These are phyloP conservation scores for Macquaria australasica DNA, from an alignment of 2,113 vertebrate species.

Conservation along the genomic window DNA sequence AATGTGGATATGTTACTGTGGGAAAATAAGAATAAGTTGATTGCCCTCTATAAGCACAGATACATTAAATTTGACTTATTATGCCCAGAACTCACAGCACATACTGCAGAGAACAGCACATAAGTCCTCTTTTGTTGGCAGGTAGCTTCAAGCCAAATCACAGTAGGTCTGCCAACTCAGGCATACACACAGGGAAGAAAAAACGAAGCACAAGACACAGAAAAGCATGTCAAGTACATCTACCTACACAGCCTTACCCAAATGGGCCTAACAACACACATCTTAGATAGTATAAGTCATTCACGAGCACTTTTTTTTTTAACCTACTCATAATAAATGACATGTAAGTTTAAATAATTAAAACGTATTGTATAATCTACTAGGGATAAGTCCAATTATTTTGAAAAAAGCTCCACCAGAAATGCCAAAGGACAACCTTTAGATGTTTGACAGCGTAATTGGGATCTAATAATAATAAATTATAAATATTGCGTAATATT, in stretches of 20 bases:
- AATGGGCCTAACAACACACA: not conserved
- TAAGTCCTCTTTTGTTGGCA: not conserved
- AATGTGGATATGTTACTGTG: not conserved
- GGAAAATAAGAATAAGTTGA: slow-evolving; percentile 13
- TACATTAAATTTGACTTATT: not conserved
- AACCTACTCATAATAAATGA: not conserved
- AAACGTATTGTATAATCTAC: not conserved
- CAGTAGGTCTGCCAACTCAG: not conserved
- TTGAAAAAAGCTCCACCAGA: not conserved
- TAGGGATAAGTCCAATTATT: no score
- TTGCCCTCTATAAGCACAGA: not conserved
- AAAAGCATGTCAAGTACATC: not conserved
- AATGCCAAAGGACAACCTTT: not conserved
- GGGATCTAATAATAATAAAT: not conserved
- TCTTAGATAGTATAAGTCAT: not conserved
- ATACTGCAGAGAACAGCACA: not conserved
- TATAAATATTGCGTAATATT: no score
- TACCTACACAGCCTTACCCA: not conserved
- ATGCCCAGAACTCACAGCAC: no score
- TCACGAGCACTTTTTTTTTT: not conserved
- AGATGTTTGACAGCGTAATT: not conserved
- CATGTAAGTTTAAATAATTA: not conserved
- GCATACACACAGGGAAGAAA: not conserved
- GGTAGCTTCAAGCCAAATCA: not conserved
- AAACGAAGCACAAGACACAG: not conserved